A percentile compares a stretch with the other conserved stretches of the same genome.
These are phyloP conservation scores for Drosophila mauritiana DNA, from an alignment of 1,140 invertebrate species.

Conservation along the genomic window DNA sequence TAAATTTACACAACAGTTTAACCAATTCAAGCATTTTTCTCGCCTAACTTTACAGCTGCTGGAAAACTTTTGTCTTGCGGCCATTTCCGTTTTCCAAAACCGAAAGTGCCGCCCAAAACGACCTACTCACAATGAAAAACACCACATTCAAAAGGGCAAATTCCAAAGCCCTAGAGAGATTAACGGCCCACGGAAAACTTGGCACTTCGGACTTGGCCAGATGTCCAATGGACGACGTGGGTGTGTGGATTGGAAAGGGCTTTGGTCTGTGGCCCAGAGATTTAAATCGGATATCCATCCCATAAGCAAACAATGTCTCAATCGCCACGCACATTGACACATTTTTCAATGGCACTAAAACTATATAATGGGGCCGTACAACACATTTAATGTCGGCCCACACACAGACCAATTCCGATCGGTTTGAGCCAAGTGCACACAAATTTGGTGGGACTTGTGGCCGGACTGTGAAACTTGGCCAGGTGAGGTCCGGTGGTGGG, in stretches of 20 bases:
- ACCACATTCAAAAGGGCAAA: conserved; percentile 13
- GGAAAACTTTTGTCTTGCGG: conserved; percentile 25
- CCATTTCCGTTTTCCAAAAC: conserved; percentile 17
- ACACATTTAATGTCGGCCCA: conserved; percentile 44
- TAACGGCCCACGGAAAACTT: conserved; percentile 47
- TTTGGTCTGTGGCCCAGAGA: conserved; percentile 25
- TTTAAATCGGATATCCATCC: conserved; percentile 53
- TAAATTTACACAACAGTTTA: neutral
- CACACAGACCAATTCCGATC: conserved; percentile 31
- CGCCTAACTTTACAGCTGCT: conserved; percentile 20
- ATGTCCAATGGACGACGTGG: conserved; percentile 51
- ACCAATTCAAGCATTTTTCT: conserved; percentile 21
- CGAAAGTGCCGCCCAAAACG: conserved; percentile 61
- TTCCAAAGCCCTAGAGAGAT: conserved; percentile 36
- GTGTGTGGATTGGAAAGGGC: conserved; percentile 59
- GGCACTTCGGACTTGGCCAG: conserved; percentile 29
- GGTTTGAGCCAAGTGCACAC: conserved; percentile 40
- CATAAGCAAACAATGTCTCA: conserved; percentile 70
- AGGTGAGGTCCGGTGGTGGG: conserved; percentile 33
- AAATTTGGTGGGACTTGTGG: conserved; percentile 45
- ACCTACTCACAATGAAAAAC: conserved; percentile 28
- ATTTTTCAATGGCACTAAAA: conserved; percentile 70
- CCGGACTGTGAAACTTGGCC: conserved; percentile 20
- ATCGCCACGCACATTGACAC: conserved; percentile 69
- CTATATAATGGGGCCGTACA: conserved; percentile 59